A percentile compares a stretch with the other conserved stretches of the same genome.
phyloP scores from a whole-genome alignment of 2,113 vertebrate species.

The Vulpes lagopus region DNA sequence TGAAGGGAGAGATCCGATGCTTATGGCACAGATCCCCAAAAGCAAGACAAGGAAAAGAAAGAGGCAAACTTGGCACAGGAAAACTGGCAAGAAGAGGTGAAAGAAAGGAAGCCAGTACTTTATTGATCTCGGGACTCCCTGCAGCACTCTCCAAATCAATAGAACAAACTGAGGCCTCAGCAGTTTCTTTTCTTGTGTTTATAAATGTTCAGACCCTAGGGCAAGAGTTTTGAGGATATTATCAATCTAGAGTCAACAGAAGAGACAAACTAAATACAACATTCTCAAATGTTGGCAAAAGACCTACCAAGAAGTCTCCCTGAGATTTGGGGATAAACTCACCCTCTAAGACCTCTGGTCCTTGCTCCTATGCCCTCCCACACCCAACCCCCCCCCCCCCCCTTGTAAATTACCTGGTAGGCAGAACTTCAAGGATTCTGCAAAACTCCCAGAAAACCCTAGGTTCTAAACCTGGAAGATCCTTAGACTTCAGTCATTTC shows the following conservation, averaged over 20 bases:
- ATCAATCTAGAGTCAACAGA: slow-evolving; percentile 2
- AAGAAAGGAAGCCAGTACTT: slow-evolving; percentile 6
- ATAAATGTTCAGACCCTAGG: neutral
- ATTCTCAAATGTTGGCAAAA: neutral
- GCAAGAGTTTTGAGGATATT: neutral
- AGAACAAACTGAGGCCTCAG: slow-evolving; percentile 37
- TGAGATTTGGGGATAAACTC: neutral
- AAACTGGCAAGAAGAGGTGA: slow-evolving; percentile 3
- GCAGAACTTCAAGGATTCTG: neutral
- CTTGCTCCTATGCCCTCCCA: rapidly evolving
- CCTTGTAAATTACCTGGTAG: neutral
- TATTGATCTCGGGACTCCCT: slow-evolving; percentile 62
- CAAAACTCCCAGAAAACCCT: neutral
- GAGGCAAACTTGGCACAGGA: neutral
- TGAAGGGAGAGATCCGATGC: neutral
- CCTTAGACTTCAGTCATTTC: neutral
- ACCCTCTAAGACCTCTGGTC: neutral
- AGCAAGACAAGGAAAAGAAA: slow-evolving; percentile 1
- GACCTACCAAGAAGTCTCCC: neutral
- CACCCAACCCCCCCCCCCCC: no score
- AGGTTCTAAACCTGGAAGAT: neutral
- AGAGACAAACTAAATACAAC: slow-evolving; percentile 41
- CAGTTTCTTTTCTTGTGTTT: slow-evolving; percentile 36
- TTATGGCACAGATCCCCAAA: neutral
- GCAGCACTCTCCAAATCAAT: slow-evolving; percentile 47